Conservation (phyloP, 1,140 invertebrate genomes). For the Scaptomyza hsui region DNA sequence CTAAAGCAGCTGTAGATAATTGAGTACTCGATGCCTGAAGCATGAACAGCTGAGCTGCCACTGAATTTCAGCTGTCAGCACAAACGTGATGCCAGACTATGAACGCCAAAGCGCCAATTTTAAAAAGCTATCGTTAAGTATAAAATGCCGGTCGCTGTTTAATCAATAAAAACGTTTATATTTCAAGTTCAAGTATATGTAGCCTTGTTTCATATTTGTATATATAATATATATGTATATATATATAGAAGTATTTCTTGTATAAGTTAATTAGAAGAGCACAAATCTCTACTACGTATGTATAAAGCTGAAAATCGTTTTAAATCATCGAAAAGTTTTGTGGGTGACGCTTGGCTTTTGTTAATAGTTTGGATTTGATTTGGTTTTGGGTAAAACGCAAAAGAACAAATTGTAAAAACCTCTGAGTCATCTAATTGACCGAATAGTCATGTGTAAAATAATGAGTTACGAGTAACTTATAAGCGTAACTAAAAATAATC, state of each 20-base stretch:
- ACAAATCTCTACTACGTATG: conserved; percentile 52
- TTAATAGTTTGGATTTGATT: background rate
- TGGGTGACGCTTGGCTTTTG: conserved; percentile 31
- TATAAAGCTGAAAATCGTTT: conserved; percentile 36
- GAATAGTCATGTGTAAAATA: conserved; percentile 14
- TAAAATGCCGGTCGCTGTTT: background rate
- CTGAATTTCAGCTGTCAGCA: background rate
- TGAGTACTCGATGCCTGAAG: conserved; percentile 10
- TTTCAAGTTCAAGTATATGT: conserved; percentile 70
- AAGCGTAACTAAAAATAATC: conserved; percentile 54
- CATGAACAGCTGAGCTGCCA: conserved; percentile 10
- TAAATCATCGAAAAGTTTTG: conserved; percentile 25
- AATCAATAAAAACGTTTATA: conserved; percentile 79
- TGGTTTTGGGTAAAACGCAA: conserved; percentile 4
- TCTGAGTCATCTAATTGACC: conserved; percentile 55
- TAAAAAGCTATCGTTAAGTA: background rate
- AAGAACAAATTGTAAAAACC: conserved; percentile 38
- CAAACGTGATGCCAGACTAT: conserved; percentile 13
- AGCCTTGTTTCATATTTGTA: conserved; percentile 41
- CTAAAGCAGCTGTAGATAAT: background rate
- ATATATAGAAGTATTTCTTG: conserved; percentile 36
- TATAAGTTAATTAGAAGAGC: conserved; percentile 56
- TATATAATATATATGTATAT: conserved; percentile 40
- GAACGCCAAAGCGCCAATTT: background rate
- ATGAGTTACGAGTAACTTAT: conserved; percentile 41